A percentile compares a stretch with the other conserved stretches of the same genome.
Conservation (phyloP, 2,888 invertebrate species). For the Zhuqinia jingwanae region DNA sequence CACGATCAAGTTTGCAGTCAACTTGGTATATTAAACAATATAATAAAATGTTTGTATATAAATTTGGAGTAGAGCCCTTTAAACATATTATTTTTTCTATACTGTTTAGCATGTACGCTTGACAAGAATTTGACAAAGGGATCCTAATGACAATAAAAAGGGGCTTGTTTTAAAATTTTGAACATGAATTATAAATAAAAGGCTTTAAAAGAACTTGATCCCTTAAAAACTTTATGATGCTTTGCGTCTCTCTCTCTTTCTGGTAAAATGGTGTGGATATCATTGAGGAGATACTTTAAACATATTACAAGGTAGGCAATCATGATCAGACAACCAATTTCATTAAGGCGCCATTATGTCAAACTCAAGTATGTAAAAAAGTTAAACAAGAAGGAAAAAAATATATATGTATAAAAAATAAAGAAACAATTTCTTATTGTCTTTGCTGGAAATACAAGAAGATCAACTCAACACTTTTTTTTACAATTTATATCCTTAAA, state of each 20-base stretch:
- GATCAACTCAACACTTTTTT: too few relatives aligned
- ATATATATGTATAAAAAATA: too few relatives aligned
- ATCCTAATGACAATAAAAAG: conserved; percentile 70
- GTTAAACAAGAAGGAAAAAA: conserved; percentile 66
- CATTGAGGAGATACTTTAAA: conserved; percentile 61
- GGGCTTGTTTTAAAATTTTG: conserved; percentile 64
- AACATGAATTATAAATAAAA: conserved; percentile 67
- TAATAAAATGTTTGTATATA: conserved; percentile 1
- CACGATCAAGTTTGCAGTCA: conserved; percentile 38
- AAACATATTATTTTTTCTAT: background rate
- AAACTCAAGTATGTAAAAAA: conserved; percentile 75
- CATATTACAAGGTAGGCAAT: conserved; percentile 75
- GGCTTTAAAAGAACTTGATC: conserved; percentile 40
- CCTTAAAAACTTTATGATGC: conserved; percentile 26
- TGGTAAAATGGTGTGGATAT: conserved; percentile 36
- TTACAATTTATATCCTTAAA: too few relatives aligned
- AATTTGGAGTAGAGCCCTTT: too few relatives aligned
- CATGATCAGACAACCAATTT: conserved; percentile 79
- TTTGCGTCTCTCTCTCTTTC: background rate
- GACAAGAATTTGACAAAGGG: conserved; percentile 55
- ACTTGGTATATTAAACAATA: background rate
- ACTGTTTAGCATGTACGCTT: background rate
- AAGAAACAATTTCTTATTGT: conserved; percentile 55
- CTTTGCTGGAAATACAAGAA: conserved; percentile 27
- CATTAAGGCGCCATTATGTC: conserved; percentile 79